Conservation (phyloP, 2,797 vertebrate genomes). For the Thripadectes ignobilis region DNA sequence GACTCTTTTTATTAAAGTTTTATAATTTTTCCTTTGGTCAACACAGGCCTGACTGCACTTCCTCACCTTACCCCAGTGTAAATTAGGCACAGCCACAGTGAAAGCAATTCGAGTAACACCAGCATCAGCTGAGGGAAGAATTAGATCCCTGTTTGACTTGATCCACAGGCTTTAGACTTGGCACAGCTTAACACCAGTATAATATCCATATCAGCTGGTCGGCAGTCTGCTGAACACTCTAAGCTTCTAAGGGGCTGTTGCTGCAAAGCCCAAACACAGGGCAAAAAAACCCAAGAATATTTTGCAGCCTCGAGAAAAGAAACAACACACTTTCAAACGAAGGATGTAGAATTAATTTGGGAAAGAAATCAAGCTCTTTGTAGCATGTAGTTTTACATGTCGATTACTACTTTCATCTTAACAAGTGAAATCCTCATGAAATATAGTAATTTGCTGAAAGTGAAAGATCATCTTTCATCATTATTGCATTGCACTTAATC, state of each 20-base stretch:
- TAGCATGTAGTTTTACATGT: conserved; percentile 7
- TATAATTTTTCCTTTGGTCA: neutral
- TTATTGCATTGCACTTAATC: neutral
- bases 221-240: neutral
- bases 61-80: neutral
- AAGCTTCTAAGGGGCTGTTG: neutral
- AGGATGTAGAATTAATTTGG: conserved; percentile 37
- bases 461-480: conserved; percentile 32
- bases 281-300: neutral
- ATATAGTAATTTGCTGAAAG: conserved; percentile 55
- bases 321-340: conserved; percentile 9
- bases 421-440: conserved; percentile 46
- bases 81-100: neutral
- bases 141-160: neutral
- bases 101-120: neutral
- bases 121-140: neutral
- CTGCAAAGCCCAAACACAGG: neutral
- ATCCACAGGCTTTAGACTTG: conserved; percentile 17
- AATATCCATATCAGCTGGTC: conserved; percentile 4
- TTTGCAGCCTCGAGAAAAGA: conserved; percentile 16
- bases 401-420: conserved; percentile 50
- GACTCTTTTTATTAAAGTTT: neutral
- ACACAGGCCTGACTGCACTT: neutral
- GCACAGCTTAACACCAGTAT: neutral
- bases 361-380: conserved; percentile 48